Percentiles rank a stretch among this genome's conserved stretches.
Conservation (phyloP, 1,140 invertebrate genomes). For the Sesamia nonagrioides region DNA sequence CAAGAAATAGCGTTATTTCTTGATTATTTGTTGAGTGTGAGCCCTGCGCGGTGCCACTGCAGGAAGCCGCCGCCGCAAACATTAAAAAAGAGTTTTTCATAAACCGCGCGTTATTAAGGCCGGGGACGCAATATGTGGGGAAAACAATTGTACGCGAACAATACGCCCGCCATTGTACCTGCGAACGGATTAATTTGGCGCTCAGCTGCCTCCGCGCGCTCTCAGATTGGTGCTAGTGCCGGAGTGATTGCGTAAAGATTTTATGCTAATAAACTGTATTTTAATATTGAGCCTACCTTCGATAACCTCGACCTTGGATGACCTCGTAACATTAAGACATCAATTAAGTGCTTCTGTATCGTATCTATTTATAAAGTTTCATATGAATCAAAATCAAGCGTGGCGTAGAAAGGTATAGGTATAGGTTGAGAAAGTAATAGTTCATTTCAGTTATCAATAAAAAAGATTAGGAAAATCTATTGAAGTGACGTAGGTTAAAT, state of each 20-base stretch:
- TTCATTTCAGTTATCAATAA: too few relatives aligned
- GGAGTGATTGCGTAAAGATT: neutral
- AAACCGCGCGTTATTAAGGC: constrained; percentile 48
- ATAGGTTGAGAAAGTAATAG: too few relatives aligned
- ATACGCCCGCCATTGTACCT: constrained; percentile 42
- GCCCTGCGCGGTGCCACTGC: neutral
- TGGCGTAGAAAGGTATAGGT: too few relatives aligned
- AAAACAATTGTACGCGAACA: constrained; percentile 48
- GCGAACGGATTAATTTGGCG: constrained; percentile 47
- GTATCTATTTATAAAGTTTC: too few relatives aligned
- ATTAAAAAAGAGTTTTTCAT: constrained; percentile 48
- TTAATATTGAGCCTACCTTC: too few relatives aligned
- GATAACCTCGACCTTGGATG: too few relatives aligned
- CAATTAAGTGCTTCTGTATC: too few relatives aligned
- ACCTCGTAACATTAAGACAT: too few relatives aligned
- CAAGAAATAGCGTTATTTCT: neutral
- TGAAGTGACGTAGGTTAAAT: too few relatives aligned
- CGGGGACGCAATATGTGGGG: constrained; percentile 46
- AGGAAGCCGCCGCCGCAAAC: constrained; percentile 16
- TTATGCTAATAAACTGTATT: too few relatives aligned
- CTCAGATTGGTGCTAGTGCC: neutral
- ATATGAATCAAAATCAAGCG: too few relatives aligned
- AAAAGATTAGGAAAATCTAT: too few relatives aligned
- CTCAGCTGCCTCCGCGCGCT: constrained; percentile 25
- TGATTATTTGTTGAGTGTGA: neutral